These are phyloP conservation scores for Timandra comae DNA, from an alignment of 2,888 invertebrate species.

Conservation along the genomic window DNA sequence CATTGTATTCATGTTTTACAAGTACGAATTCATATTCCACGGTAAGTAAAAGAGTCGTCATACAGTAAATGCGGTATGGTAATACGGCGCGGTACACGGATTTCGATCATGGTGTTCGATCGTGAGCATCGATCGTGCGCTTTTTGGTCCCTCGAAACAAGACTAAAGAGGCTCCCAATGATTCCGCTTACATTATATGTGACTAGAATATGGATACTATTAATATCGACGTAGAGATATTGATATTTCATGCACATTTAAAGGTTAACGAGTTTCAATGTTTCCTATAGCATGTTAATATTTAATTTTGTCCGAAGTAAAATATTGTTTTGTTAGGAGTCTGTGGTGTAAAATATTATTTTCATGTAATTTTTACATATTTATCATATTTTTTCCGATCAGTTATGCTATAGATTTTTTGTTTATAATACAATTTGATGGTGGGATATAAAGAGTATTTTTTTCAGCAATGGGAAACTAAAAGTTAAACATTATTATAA, in stretches of 20 bases:
- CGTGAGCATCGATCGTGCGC: conserved; percentile 65
- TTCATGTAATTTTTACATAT: conserved; percentile 1
- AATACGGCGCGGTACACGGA: conserved; percentile 60
- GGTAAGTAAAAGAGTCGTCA: conserved; percentile 64
- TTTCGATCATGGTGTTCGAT: conserved; percentile 66
- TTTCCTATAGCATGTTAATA: no score
- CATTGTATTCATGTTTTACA: conserved; percentile 59
- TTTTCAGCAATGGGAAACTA: no score
- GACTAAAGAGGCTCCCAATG: conserved; percentile 4
- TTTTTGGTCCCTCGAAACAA: conserved; percentile 38
- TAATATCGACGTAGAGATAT: neutral
- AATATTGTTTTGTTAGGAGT: no score
- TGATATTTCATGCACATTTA: neutral
- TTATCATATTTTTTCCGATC: no score
- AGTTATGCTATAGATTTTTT: no score
- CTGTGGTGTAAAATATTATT: no score
- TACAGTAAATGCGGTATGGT: conserved; percentile 62
- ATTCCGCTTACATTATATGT: no score
- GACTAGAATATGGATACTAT: conserved; percentile 1
- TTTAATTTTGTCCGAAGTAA: no score
- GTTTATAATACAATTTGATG: no score
- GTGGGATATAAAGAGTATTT: no score
- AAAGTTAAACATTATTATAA: no score
- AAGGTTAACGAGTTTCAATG: no score
- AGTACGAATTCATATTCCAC: conserved; percentile 64